Evolutionary conservation across 2,888 invertebrate species (phyloP).

Genomic region (Tanypteryx hageni): DNA sequence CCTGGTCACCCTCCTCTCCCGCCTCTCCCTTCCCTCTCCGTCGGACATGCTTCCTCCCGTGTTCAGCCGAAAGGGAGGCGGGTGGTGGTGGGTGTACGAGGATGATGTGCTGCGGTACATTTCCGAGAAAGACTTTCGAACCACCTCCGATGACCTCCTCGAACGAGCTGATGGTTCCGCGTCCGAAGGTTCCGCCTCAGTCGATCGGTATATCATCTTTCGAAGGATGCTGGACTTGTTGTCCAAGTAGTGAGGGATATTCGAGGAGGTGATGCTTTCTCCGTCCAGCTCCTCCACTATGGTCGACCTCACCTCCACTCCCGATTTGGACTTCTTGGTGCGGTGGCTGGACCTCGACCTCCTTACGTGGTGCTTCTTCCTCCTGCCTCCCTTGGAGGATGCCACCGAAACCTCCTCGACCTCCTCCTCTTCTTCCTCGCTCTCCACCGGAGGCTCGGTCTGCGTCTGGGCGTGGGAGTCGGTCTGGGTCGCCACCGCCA

Average conservation of each 20-base stretch:
- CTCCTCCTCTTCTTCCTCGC: slow-evolving; percentile 66
- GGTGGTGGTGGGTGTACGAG: neutral
- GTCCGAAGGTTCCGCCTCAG: slow-evolving; percentile 43
- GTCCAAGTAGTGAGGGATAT: slow-evolving; percentile 14
- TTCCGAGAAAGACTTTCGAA: slow-evolving; percentile 55
- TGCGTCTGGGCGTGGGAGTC: slow-evolving; percentile 90
- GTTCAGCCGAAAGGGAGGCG: slow-evolving; percentile 22
- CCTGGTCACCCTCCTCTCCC: neutral
- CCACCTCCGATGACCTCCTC: slow-evolving; percentile 29
- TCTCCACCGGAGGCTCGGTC: slow-evolving; percentile 80
- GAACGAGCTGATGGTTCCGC: neutral
- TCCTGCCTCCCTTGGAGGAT: slow-evolving; percentile 58
- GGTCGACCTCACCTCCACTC: slow-evolving; percentile 18
- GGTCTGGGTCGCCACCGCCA: slow-evolving; percentile 86
- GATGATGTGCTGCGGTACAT: slow-evolving; percentile 37
- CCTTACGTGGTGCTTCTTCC: slow-evolving; percentile 67
- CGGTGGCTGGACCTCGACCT: slow-evolving; percentile 65
- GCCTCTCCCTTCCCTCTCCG: slow-evolving; percentile 10
- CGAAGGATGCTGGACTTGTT: slow-evolving; percentile 50
- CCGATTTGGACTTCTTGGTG: slow-evolving; percentile 7
- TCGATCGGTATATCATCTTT: slow-evolving; percentile 37
- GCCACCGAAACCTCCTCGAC: slow-evolving; percentile 62
- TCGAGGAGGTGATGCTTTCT: neutral
- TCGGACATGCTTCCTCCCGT: neutral
- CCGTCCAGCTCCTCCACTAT: slow-evolving; percentile 40